These are phyloP conservation scores for Tipula unca DNA, from an alignment of 2,888 invertebrate species.

Conservation along the genomic window DNA sequence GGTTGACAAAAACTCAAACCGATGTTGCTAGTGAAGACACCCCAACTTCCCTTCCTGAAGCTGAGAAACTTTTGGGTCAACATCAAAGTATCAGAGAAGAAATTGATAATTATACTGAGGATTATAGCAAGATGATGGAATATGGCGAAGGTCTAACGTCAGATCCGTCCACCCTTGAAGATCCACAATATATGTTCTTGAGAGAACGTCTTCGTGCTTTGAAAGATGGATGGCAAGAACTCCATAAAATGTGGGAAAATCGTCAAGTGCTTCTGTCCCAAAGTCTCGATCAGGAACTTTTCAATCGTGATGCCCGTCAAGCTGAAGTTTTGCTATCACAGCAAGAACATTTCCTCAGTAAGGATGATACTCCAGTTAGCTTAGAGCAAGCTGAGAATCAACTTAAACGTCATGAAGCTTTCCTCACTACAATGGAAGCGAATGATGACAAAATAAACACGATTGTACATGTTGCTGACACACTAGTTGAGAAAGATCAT, in stretches of 20 bases:
- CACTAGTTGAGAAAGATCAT: constrained; percentile 86
- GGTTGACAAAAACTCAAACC: constrained; percentile 99
- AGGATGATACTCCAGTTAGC: constrained; percentile 91
- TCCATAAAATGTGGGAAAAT: constrained; percentile 99
- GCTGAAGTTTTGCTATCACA: constrained; percentile 95
- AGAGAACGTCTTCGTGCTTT: constrained; percentile 94
- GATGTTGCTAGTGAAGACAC: constrained; percentile 96
- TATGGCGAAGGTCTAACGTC: constrained; percentile 93
- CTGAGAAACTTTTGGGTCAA: constrained; percentile 92
- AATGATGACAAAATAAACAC: constrained; percentile 99
- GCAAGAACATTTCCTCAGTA: constrained; percentile 94
- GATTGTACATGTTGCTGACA: constrained; percentile 88
- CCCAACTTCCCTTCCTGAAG: constrained; percentile 87
- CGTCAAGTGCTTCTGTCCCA: constrained; percentile 89
- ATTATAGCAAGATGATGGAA: constrained; percentile 99
- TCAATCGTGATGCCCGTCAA: constrained; percentile 94
- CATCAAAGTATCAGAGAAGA: constrained; percentile 98
- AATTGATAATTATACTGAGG: constrained; percentile 97
- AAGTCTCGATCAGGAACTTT: constrained; percentile 88
- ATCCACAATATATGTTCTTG: constrained; percentile 99
- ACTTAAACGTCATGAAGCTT: constrained; percentile 96
- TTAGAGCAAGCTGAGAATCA: constrained; percentile 96
- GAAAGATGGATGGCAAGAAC: constrained; percentile 98
- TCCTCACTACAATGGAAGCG: constrained; percentile 99
- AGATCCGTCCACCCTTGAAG: constrained; percentile 79